phyloP scores from a whole-genome alignment of 2,888 invertebrate species.

The Limenitis camilla region DNA sequence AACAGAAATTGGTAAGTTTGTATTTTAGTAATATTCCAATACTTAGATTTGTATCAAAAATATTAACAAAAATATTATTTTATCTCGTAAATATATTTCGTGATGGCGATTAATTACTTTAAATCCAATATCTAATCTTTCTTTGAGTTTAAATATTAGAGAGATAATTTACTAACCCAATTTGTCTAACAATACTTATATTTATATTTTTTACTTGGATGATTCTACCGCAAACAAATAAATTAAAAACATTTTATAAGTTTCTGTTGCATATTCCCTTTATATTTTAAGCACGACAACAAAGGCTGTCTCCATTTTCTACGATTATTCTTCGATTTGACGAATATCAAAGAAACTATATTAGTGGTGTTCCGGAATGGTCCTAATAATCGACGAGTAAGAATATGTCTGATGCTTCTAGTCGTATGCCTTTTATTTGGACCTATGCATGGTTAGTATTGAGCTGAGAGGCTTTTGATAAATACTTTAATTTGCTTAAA shows the following conservation, averaged over 20 bases:
- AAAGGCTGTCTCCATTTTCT: slow-evolving; percentile 41
- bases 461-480: neutral
- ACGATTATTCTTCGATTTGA: slow-evolving; percentile 48
- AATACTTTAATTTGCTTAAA: neutral
- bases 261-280: neutral
- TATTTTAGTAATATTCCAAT: neutral
- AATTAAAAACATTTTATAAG: too few species aligned
- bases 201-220: too few species aligned
- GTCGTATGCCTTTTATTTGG: slow-evolving; percentile 66
- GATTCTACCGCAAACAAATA: too few species aligned
- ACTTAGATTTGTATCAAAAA: too few species aligned
- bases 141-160: too few species aligned
- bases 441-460: slow-evolving; percentile 66
- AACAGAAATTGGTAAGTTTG: slow-evolving; percentile 48
- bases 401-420: slow-evolving; percentile 53
- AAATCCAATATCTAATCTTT: too few species aligned
- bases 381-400: slow-evolving; percentile 48
- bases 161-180: too few species aligned
- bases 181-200: too few species aligned
- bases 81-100: too few species aligned
- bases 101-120: too few species aligned
- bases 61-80: too few species aligned
- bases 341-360: slow-evolving; percentile 59
- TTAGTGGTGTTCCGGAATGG: slow-evolving; percentile 62
- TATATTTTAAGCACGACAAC: slow-evolving; percentile 41